Evolutionary conservation across 2,888 invertebrate genomes (phyloP).

Genomic region (Sericinus montela): DNA sequence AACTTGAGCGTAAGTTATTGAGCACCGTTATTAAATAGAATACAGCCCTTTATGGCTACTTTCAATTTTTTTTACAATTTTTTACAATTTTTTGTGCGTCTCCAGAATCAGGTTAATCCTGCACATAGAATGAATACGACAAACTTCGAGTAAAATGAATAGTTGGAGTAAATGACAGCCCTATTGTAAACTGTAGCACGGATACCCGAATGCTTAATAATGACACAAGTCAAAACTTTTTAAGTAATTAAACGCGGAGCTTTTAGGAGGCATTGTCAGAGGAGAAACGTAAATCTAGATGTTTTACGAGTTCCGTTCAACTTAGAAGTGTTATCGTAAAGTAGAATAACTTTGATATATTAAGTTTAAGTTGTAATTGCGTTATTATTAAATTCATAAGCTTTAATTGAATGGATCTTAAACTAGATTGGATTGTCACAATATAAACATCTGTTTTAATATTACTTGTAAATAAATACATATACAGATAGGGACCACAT

Average conservation of each 20-base stretch:
- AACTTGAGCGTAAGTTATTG: too few relatives aligned
- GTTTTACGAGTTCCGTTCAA: constrained; percentile 19
- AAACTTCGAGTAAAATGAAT: too few relatives aligned
- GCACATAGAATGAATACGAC: too few relatives aligned
- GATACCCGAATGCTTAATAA: constrained; percentile 27
- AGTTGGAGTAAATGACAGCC: constrained; percentile 2
- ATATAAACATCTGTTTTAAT: constrained; percentile 2
- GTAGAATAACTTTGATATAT: constrained; percentile 17
- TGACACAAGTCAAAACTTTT: constrained; percentile 47
- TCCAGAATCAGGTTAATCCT: too few relatives aligned
- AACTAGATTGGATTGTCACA: constrained; percentile 12
- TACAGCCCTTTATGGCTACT: too few relatives aligned
- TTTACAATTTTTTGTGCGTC: too few relatives aligned
- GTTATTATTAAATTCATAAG: constrained; percentile 10
- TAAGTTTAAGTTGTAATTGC: constrained; percentile 13
- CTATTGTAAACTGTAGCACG: constrained; percentile 17
- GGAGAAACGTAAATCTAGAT: constrained; percentile 19
- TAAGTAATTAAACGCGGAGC: constrained; percentile 43
- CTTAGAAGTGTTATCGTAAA: constrained; percentile 11
- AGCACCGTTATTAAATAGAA: too few relatives aligned
- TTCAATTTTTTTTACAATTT: too few relatives aligned
- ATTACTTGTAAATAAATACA: too few relatives aligned
- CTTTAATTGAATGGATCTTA: constrained; percentile 12
- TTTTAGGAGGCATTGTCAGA: constrained; percentile 30
- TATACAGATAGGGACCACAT: too few relatives aligned